A percentile compares a stretch with the other conserved stretches of the same genome.
Conservation (phyloP, 2,888 invertebrate genomes). For the Mycalesis mineus region DNA sequence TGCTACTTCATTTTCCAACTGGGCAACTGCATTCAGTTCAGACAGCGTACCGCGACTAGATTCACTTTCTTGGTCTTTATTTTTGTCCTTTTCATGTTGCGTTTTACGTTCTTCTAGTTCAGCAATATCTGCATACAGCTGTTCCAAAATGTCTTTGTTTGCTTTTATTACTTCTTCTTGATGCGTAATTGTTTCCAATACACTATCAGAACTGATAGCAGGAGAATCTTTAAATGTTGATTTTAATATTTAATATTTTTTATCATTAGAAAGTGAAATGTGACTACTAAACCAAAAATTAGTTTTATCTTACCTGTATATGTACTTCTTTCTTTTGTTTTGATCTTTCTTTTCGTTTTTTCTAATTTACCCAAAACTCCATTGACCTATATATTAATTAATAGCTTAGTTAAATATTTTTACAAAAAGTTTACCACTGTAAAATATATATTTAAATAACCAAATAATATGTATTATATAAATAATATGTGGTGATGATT, state of each 20-base stretch:
- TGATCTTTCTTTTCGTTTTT: conserved; percentile 48
- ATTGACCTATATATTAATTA: conserved; percentile 50
- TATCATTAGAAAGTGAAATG: no score
- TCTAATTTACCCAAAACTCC: conserved; percentile 57
- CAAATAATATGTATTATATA: no score
- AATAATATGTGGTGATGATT: no score
- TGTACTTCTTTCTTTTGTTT: conserved; percentile 46
- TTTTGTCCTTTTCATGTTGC: conserved; percentile 42
- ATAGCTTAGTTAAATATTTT: no score
- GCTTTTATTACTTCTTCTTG: conserved; percentile 70
- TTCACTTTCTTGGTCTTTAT: conserved; percentile 56
- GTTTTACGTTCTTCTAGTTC: conserved; percentile 56
- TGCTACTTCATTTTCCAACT: conserved; percentile 75
- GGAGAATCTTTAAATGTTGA: conserved; percentile 49
- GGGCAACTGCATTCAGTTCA: conserved; percentile 61
- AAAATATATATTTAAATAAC: no score
- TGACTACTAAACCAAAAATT: neutral
- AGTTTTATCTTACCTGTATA: conserved; percentile 41
- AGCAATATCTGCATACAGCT: conserved; percentile 59
- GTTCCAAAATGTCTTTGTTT: conserved; percentile 67
- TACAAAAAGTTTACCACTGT: no score
- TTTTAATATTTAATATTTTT: neutral
- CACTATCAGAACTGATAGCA: conserved; percentile 46
- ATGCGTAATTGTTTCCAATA: conserved; percentile 56
- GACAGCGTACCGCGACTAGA: conserved; percentile 67